phyloP scores from a whole-genome alignment of 2,797 vertebrate genomes.

The Apogon hyalosoma region DNA sequence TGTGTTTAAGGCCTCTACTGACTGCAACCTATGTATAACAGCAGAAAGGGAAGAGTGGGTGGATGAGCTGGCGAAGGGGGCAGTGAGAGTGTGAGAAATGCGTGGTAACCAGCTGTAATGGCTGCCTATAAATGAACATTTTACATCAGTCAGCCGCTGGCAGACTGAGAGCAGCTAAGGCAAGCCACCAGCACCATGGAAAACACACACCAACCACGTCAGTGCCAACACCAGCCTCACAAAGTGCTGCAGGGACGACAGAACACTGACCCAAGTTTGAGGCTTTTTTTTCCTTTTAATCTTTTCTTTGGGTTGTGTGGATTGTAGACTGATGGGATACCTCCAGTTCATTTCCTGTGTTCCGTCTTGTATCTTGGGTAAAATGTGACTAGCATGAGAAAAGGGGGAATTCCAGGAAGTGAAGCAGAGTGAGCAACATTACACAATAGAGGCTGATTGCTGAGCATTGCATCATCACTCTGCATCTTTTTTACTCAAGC shows the following conservation, averaged over 20 bases:
- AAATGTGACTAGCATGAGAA: constrained; percentile 63
- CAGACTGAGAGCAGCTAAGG: constrained; percentile 55
- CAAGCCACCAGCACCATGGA: constrained; percentile 56
- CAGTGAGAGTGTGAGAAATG: constrained; percentile 72
- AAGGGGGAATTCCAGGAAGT: constrained; percentile 74
- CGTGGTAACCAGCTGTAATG: constrained; percentile 59
- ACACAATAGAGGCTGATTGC: constrained; percentile 77
- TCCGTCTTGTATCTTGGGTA: constrained; percentile 27
- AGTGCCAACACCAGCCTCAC: constrained; percentile 29
- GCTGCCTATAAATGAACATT: constrained; percentile 62
- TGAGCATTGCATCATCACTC: constrained; percentile 77
- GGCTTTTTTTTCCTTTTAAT: not conserved
- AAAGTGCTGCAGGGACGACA: constrained; percentile 15
- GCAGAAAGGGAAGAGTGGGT: constrained; percentile 30
- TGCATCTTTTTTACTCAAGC: constrained; percentile 31
- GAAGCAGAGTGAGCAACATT: constrained; percentile 47
- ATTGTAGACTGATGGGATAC: constrained; percentile 1
- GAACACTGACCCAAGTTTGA: not conserved
- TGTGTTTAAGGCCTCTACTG: constrained; percentile 23
- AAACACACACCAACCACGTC: constrained; percentile 23
- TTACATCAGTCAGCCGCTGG: constrained; percentile 68
- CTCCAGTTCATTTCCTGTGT: constrained; percentile 33
- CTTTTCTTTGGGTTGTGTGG: not conserved
- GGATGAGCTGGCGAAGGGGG: constrained; percentile 27
- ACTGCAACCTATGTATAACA: constrained; percentile 51